Base-by-base conservation (phyloP, 2,797 vertebrate genomes). In the Malacoraja senta region DNA sequence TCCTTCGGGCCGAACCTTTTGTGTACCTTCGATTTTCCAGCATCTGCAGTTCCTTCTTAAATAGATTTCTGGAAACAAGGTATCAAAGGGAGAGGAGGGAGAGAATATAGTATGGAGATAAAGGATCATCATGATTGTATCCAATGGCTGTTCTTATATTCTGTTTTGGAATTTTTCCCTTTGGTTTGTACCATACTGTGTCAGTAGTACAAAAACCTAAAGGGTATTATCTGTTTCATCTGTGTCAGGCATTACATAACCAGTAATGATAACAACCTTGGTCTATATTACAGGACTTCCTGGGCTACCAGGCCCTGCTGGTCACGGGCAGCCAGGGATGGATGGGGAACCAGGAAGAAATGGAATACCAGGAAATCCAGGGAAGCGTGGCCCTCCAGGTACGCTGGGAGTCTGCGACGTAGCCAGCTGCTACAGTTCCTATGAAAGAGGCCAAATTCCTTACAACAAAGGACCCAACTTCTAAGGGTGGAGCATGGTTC, bases 381-480 rank as follows among this genome's bases (percentile, higher is more conserved):
- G 97, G 26, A 97, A 97, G 94, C 95, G 95, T 13, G 97, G 97
- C 0, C 94, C 93, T 32, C 94, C 95, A 0, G 97, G 97, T 9
- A 84, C 94, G 58, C 94, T 96, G 9, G 97, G 97, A n/a, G 93
- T 97, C 93, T 97, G 97, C 91, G 97, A 97, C 88, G 92, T 96
- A 74, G 97, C 97, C 72, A 95, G 96, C 94, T 97, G 97, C 94
- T 97, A 97, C 94, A 96, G 96, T 94, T 95, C 94, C 86, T 97
- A 97, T 94, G 95, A 96, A 93, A 94, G 95, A 94, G 96, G 97
- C 94, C 96, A 97, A 71, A 94, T 95, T 68, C 96, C 95, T 83
- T 97, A 97, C 95, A 97, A 96, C 94, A 97, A 97, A 96, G 97
- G 97, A 93, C 97, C 97, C 24, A 96, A 97, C 91, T 94, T 97